These are phyloP conservation scores for Tetragnatha versicolor DNA, from an alignment of 1,140 invertebrate species.

Conservation along the genomic window DNA sequence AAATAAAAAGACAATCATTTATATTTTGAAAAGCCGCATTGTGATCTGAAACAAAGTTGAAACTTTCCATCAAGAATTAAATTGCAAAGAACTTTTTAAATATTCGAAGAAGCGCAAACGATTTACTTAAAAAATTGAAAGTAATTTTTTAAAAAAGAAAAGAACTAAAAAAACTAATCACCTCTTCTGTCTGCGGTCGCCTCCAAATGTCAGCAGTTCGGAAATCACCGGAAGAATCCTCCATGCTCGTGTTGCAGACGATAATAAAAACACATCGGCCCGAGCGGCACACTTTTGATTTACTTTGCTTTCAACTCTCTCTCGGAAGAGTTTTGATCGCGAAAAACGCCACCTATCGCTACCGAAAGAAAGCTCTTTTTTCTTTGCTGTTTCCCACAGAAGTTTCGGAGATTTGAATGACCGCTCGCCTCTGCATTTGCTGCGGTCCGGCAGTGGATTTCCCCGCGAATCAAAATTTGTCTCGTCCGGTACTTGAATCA, in stretches of 20 bases:
- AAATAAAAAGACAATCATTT: no score
- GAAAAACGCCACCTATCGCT: slow-evolving; percentile 48
- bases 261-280: slow-evolving; percentile 38
- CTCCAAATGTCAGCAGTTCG: slow-evolving; percentile 42
- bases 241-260: slow-evolving; percentile 42
- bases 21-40: no score
- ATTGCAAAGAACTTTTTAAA: background rate
- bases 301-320: slow-evolving; percentile 43
- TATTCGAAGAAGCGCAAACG: background rate
- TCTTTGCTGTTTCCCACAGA: background rate
- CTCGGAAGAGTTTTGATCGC: slow-evolving; percentile 38
- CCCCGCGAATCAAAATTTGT: no score
- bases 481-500: no score
- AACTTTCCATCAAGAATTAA: no score
- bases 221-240: slow-evolving; percentile 16
- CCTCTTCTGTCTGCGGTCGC: slow-evolving; percentile 43
- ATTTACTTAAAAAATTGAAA: background rate
- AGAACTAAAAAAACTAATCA: background rate
- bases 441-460: no score
- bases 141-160: background rate
- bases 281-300: slow-evolving; percentile 29
- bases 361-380: background rate
- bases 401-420: no score
- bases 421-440: no score
- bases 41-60: no score